Percentiles rank a stretch among this genome's conserved stretches.
These are phyloP conservation scores for Bombus vancouverensis DNA, from an alignment of 1,140 invertebrate species.

Conservation along the genomic window DNA sequence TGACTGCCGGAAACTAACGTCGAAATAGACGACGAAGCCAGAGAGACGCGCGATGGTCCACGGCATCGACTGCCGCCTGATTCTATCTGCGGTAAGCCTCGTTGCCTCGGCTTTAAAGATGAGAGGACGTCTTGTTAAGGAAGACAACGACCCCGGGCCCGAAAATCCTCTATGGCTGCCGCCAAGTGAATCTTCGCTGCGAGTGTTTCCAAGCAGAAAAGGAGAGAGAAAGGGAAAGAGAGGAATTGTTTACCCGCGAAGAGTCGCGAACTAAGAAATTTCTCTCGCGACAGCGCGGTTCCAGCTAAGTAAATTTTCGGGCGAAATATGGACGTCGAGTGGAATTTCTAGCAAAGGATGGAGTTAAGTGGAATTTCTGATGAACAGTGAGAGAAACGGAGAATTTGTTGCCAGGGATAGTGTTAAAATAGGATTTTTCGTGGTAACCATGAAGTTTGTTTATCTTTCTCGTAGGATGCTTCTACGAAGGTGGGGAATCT, in stretches of 20 bases:
- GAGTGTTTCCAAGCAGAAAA: background rate
- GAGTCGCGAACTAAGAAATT: slow-evolving; percentile 8
- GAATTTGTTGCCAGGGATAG: background rate
- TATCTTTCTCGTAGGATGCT: background rate
- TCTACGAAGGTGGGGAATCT: background rate
- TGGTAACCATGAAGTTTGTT: background rate
- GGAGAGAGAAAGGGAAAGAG: background rate
- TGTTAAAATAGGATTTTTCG: background rate
- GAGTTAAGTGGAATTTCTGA: background rate
- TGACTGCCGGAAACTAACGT: slow-evolving; percentile 63
- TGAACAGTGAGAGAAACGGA: background rate
- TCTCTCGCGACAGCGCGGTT: background rate
- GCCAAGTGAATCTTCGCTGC: background rate
- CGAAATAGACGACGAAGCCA: slow-evolving; percentile 50
- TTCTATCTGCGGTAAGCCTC: slow-evolving; percentile 56
- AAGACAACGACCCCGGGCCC: background rate
- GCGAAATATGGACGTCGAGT: background rate
- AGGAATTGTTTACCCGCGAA: slow-evolving; percentile 14
- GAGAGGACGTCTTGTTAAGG: slow-evolving; percentile 54
- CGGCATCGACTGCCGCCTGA: slow-evolving; percentile 60
- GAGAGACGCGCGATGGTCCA: slow-evolving; percentile 23
- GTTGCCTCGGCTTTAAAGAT: slow-evolving; percentile 51
- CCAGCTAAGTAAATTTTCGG: background rate
- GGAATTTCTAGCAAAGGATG: background rate
- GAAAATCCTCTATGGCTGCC: background rate